phyloP scores from a whole-genome alignment of 2,888 invertebrate species.

The Cheilosia soror region DNA sequence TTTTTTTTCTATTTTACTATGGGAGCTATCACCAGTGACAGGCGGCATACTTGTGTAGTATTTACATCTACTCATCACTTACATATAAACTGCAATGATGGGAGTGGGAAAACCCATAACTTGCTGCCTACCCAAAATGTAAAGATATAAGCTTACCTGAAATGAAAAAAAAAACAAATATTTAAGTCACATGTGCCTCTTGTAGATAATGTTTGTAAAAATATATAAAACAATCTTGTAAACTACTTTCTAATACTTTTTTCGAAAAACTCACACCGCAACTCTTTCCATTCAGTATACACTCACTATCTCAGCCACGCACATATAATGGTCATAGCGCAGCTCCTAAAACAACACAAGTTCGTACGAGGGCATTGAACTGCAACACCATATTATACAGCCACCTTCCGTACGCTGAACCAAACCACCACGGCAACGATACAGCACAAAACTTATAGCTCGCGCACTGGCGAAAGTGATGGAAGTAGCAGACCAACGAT shows the following conservation, averaged over 20 bases:
- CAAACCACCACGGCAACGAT: conserved; percentile 28
- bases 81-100: no score
- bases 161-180: no score
- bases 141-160: no score
- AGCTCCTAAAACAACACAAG: conserved; percentile 61
- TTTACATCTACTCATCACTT: no score
- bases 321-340: neutral
- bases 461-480: conserved; percentile 68
- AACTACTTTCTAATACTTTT: neutral
- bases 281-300: conserved; percentile 12
- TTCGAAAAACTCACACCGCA: conserved; percentile 15
- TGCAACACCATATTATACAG: conserved; percentile 37
- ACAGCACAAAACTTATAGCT: conserved; percentile 39
- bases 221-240: no score
- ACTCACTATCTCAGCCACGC: conserved; percentile 16
- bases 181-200: no score
- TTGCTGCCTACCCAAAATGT: no score
- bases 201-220: no score
- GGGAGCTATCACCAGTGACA: no score
- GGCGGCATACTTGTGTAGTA: no score
- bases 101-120: no score
- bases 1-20: no score
- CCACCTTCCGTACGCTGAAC: conserved; percentile 53
- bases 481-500: conserved; percentile 46
- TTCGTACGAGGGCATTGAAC: conserved; percentile 63